phyloP scores from a whole-genome alignment of 2,113 vertebrate genomes.

The Eptesicus fuscus region DNA sequence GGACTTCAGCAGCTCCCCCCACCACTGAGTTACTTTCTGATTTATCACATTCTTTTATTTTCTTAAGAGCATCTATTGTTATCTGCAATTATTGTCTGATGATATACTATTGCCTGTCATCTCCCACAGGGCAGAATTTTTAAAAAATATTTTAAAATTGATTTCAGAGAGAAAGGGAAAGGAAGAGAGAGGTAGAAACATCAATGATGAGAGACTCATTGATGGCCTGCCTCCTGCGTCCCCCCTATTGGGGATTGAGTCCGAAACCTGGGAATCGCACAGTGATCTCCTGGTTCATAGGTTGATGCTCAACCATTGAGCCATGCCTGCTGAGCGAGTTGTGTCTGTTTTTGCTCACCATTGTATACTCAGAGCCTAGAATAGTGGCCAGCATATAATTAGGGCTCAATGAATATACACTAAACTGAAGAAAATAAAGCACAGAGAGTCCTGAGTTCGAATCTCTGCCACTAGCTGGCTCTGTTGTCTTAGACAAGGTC shows the following conservation, averaged over 20 bases:
- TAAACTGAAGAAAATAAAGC: background rate
- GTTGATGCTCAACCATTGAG: no score
- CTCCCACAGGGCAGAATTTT: background rate
- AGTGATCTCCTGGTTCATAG: no score
- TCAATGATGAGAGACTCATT: no score
- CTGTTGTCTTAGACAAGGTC: background rate
- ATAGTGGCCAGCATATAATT: background rate
- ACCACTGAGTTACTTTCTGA: background rate
- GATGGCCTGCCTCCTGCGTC: no score
- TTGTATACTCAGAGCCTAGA: background rate
- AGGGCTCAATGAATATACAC: rapidly evolving
- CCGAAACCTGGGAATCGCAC: no score
- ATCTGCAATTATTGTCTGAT: background rate
- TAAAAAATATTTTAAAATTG: no score
- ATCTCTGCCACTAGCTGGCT: background rate
- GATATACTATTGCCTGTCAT: background rate
- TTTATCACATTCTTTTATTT: background rate
- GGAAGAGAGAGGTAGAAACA: no score
- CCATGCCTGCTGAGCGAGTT: no score
- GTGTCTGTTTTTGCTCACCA: background rate
- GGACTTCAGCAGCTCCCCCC: background rate
- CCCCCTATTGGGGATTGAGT: no score
- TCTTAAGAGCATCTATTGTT: background rate
- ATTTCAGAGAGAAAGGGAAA: no score
- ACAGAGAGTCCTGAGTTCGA: background rate